These are phyloP conservation scores for Strix aluco DNA, from an alignment of 2,113 vertebrate species.

Conservation along the genomic window DNA sequence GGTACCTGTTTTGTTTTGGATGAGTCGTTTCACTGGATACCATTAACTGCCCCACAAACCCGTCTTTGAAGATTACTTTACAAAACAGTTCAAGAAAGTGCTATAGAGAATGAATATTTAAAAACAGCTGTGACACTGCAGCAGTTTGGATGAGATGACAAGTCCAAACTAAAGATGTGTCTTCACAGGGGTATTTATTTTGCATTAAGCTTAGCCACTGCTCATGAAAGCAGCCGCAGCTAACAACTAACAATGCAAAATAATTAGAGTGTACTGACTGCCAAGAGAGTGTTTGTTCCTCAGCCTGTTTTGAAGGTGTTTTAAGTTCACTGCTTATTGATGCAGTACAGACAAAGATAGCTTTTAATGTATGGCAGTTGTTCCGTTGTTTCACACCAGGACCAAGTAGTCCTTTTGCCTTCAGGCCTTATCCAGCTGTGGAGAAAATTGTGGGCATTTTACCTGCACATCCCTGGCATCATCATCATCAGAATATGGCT, in stretches of 20 bases:
- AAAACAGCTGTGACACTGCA: background rate
- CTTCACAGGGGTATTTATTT: constrained; percentile 18
- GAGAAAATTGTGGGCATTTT: background rate
- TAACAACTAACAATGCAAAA: background rate
- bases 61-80: background rate
- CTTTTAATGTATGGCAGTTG: background rate
- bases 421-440: background rate
- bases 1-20: background rate
- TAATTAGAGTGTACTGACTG: background rate
- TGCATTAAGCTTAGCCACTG: background rate
- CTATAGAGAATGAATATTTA: background rate
- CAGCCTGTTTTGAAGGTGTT: background rate
- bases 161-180: background rate
- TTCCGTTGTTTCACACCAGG: background rate
- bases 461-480: background rate
- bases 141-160: background rate
- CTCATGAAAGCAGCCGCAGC: background rate
- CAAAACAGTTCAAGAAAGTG: background rate
- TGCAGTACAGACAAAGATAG: background rate
- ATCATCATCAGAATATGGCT: background rate
- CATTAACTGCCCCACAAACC: background rate
- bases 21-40: background rate
- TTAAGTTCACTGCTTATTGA: background rate
- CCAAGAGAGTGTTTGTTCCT: constrained; percentile 22
- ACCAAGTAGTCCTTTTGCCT: background rate